Percentiles rank a stretch among this genome's conserved stretches.
Evolutionary conservation across 2,113 vertebrate species (phyloP).

Genomic region (Festucalex cinctus): DNA sequence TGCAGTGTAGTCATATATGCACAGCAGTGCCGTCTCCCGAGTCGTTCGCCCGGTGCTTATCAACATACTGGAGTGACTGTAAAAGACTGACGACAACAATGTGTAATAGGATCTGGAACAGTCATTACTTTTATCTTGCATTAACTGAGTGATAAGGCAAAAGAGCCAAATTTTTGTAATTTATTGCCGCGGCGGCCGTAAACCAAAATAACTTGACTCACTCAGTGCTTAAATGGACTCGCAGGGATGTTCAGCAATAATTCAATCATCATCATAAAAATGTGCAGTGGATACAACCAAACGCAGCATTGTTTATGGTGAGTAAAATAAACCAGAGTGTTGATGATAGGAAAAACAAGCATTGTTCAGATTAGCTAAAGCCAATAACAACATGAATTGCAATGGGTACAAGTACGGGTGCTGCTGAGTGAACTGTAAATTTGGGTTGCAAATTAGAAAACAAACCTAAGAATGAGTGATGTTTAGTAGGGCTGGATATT

Average conservation of each 20-base stretch:
- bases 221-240: too few relatives aligned
- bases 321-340: too few relatives aligned
- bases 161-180: not conserved
- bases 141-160: slow-evolving; percentile 10
- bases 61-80: not conserved
- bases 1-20: not conserved
- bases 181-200: not conserved
- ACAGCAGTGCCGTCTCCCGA: not conserved
- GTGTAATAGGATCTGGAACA: not conserved
- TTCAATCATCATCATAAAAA: not conserved
- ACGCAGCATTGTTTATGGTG: too few relatives aligned
- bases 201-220: not conserved
- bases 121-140: not conserved
- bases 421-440: too few relatives aligned
- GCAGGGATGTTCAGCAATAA: not conserved
- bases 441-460: too few relatives aligned
- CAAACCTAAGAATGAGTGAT: too few relatives aligned
- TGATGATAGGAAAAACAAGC: too few relatives aligned
- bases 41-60: not conserved
- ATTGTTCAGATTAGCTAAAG: too few relatives aligned
- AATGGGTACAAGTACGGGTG: too few relatives aligned
- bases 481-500: too few relatives aligned
- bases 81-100: not conserved
- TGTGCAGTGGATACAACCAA: too few relatives aligned
- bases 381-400: too few relatives aligned